A percentile compares a stretch with the other conserved stretches of the same genome.
Evolutionary conservation across 1,140 invertebrate species (phyloP).

Genomic region (Sminthurides bifidus): DNA sequence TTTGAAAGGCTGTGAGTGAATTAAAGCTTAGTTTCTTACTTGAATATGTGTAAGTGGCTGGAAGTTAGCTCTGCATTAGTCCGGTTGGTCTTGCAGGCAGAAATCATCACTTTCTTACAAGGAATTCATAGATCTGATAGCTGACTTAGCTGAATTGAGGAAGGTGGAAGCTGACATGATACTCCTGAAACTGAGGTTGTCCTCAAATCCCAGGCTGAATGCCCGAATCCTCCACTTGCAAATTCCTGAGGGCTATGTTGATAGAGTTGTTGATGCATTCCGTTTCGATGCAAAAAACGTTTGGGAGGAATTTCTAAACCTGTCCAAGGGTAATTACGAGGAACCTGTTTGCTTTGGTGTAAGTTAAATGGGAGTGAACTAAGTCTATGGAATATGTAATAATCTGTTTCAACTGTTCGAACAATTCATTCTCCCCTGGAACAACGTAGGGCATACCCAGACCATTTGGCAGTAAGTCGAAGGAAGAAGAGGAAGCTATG

Average conservation of each 20-base stretch:
- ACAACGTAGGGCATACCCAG: background rate
- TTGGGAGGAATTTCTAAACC: background rate
- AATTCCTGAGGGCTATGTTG: background rate
- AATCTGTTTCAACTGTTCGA: background rate
- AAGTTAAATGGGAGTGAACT: too few species aligned
- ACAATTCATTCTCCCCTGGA: background rate
- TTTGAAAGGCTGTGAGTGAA: background rate
- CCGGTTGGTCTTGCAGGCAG: background rate
- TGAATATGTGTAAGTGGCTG: too few species aligned
- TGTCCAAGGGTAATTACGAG: background rate
- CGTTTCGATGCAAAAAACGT: background rate
- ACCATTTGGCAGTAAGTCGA: background rate
- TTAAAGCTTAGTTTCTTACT: too few species aligned
- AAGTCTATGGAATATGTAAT: too few species aligned
- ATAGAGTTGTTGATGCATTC: background rate
- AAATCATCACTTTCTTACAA: background rate
- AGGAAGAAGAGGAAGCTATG: background rate
- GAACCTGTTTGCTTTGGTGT: slow-evolving; percentile 1
- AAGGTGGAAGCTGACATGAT: background rate
- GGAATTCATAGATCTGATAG: background rate
- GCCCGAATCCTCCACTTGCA: background rate
- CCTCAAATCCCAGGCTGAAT: background rate
- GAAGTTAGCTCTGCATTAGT: too few species aligned
- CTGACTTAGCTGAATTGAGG: background rate
- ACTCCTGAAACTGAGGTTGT: background rate